phyloP scores from a whole-genome alignment of 92 coral and sea anemone species.

The Porites lobata region DNA sequence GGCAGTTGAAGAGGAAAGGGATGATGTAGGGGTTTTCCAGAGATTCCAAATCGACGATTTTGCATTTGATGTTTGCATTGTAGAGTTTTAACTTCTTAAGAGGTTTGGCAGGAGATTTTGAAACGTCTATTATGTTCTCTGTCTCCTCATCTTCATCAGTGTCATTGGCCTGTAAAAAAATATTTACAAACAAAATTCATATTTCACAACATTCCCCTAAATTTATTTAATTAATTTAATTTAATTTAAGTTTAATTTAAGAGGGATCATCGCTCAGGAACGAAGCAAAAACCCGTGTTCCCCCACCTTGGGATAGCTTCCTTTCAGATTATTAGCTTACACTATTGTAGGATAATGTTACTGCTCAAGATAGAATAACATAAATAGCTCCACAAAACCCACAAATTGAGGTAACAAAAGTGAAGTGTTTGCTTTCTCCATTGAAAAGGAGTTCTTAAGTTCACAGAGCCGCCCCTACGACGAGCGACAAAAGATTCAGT shows the following conservation, averaged over 20 bases:
- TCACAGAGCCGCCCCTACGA: no score
- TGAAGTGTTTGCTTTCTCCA: no score
- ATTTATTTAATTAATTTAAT: no score
- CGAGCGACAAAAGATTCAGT: no score
- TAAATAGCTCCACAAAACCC: no score
- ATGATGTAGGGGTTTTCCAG: conserved; percentile 49
- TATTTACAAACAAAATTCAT: conserved; percentile 1
- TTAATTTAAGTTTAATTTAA: background rate
- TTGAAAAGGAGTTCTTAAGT: no score
- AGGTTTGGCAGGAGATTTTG: conserved; percentile 6
- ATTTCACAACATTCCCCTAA: background rate
- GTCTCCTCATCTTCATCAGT: background rate
- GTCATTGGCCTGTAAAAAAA: conserved; percentile 3
- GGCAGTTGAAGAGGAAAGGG: conserved; percentile 54
- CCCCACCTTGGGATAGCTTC: background rate
- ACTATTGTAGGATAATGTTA: background rate
- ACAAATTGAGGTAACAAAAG: no score
- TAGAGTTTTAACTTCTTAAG: conserved; percentile 10
- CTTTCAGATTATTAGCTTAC: background rate
- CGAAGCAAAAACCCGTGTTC: background rate
- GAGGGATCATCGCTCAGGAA: background rate
- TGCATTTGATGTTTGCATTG: conserved; percentile 38
- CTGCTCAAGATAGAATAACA: no score
- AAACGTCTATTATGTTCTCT: background rate
- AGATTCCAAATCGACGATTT: conserved; percentile 24